Evolutionary conservation across 1,140 invertebrate species (phyloP).

Genomic region (Drosophila sturtevanti): DNA sequence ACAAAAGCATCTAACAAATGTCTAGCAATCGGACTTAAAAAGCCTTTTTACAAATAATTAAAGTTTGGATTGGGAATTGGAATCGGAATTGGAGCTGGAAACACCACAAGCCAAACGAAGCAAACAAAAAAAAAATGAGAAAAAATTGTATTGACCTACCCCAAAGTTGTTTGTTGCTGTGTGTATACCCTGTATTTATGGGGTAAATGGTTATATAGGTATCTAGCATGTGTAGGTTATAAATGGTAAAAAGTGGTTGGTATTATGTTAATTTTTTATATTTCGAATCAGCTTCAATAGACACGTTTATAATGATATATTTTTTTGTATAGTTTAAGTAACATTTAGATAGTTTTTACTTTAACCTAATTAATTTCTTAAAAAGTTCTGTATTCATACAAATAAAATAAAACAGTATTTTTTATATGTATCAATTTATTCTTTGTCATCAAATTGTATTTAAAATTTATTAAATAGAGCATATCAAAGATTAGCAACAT

Average conservation of each 20-base stretch:
- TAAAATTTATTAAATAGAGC: no score
- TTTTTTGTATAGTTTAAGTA: no score
- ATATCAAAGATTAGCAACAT: not conserved
- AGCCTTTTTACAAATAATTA: constrained; percentile 59
- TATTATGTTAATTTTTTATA: no score
- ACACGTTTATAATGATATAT: no score
- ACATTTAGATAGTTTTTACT: no score
- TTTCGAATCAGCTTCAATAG: no score
- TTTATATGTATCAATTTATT: no score
- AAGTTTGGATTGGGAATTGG: not conserved
- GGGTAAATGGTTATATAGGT: not conserved
- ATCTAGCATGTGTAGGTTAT: not conserved
- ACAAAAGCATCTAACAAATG: constrained; percentile 27
- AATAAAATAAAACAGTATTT: no score
- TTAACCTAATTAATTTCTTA: no score
- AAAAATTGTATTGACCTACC: constrained; percentile 56
- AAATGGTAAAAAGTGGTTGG: no score
- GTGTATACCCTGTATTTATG: not conserved
- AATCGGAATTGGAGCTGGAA: constrained; percentile 7
- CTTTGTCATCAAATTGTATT: no score
- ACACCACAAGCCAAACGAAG: not conserved
- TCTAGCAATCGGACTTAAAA: constrained; percentile 38
- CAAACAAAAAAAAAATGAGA: not conserved
- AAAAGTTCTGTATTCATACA: no score
- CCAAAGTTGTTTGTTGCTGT: constrained; percentile 16